These are phyloP conservation scores for Eueremaeus valkanovi DNA, from an alignment of 2,888 invertebrate species.

Conservation along the genomic window DNA sequence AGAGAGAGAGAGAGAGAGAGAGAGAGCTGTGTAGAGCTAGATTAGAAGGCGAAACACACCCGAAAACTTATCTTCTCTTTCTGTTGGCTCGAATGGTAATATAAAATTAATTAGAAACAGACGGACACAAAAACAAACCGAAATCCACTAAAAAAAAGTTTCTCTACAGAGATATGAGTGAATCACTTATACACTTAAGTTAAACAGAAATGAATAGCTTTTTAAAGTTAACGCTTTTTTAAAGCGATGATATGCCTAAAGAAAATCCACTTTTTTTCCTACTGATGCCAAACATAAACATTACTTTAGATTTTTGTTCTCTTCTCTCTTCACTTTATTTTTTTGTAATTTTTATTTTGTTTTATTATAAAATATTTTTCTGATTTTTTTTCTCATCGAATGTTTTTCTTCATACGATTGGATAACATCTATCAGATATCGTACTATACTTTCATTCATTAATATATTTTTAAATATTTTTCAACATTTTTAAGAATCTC, in stretches of 20 bases:
- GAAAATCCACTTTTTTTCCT: background rate
- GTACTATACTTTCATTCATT: too few relatives aligned
- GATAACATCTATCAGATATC: too few relatives aligned
- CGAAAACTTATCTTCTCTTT: background rate
- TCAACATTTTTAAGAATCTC: too few relatives aligned
- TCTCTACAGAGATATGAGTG: too few relatives aligned
- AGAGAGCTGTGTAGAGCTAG: slow-evolving; percentile 32
- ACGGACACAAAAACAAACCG: background rate
- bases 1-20: slow-evolving; percentile 37
- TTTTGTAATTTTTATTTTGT: too few relatives aligned
- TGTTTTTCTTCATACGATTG: too few relatives aligned
- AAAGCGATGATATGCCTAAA: background rate
- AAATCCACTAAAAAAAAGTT: background rate
- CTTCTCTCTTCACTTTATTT: too few relatives aligned
- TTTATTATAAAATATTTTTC: background rate
- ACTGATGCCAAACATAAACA: background rate
- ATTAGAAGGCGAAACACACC: slow-evolving; percentile 10
- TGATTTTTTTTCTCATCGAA: too few relatives aligned
- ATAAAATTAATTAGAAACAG: slow-evolving; percentile 21
- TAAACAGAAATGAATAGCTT: background rate
- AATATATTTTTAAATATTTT: too few relatives aligned
- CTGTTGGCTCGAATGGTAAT: slow-evolving; percentile 8
- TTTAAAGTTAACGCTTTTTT: background rate
- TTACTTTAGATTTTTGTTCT: background rate
- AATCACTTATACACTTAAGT: too few relatives aligned